Conservation (phyloP, 2,113 vertebrate genomes). For the Promerops cafer region DNA sequence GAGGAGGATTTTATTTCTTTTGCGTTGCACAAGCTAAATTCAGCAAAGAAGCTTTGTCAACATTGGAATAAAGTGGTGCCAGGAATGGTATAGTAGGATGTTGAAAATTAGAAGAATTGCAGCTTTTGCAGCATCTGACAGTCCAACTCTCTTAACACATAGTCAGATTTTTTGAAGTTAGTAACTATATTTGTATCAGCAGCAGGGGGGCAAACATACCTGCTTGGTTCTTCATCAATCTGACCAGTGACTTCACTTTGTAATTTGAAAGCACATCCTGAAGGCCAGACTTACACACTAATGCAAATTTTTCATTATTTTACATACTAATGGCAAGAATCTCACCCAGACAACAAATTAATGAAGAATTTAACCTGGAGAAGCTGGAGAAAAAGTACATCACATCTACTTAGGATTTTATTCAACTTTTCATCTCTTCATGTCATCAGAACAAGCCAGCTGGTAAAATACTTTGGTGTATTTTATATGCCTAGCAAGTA, state of each 20-base stretch:
- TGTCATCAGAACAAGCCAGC: not conserved
- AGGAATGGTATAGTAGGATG: not conserved
- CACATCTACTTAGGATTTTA: not conserved
- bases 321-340: not conserved
- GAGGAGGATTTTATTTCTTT: not conserved
- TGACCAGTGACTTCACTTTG: not conserved
- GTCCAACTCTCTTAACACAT: not conserved
- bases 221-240: not conserved
- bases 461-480: not conserved
- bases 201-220: not conserved
- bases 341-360: not conserved
- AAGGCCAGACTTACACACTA: not conserved
- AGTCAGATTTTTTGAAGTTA: not conserved
- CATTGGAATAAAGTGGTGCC: not conserved
- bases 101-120: not conserved
- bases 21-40: not conserved
- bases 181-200: not conserved
- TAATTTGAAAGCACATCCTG: not conserved
- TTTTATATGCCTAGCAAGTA: not conserved
- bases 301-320: not conserved
- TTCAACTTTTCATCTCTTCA: not conserved
- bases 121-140: not conserved
- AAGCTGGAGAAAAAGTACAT: not conserved
- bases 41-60: not conserved
- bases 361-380: not conserved